A percentile compares a stretch with the other conserved stretches of the same genome.
phyloP scores from a whole-genome alignment of 2,888 invertebrate species.

The Cryptocheilus praepositus region DNA sequence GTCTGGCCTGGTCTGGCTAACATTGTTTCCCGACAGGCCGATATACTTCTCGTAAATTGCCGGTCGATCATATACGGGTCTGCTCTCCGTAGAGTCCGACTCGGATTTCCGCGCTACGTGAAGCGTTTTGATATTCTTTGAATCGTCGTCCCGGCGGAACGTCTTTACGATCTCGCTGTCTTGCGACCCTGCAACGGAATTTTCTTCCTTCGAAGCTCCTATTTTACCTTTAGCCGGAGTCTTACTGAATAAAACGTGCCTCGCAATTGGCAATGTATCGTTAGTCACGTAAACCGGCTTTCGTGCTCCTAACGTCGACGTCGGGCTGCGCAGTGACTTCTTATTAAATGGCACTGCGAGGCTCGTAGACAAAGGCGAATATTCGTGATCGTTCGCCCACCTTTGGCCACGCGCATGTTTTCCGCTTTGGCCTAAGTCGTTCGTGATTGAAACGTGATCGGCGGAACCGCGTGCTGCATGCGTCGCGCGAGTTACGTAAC shows the following conservation, averaged over 20 bases:
- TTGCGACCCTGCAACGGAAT: not conserved
- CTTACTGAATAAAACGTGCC: conserved; percentile 7
- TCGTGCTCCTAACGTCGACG: not conserved
- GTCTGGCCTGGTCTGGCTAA: not conserved
- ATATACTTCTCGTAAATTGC: not conserved
- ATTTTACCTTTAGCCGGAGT: conserved; percentile 13
- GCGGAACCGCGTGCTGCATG: too few species aligned
- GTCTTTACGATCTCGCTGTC: too few species aligned
- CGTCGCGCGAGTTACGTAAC: too few species aligned
- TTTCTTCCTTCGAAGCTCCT: conserved; percentile 5
- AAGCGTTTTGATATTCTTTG: not conserved
- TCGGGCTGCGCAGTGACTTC: too few species aligned
- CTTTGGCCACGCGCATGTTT: too few species aligned
- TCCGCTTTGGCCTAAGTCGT: too few species aligned
- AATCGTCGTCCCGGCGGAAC: too few species aligned
- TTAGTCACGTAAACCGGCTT: not conserved
- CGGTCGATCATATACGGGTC: too few species aligned
- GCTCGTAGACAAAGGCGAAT: too few species aligned
- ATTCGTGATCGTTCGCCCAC: too few species aligned
- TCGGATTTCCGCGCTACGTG: not conserved
- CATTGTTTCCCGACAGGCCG: not conserved
- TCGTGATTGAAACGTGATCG: too few species aligned
- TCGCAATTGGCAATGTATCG: not conserved
- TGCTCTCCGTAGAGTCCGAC: not conserved
- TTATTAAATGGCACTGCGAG: too few species aligned